A percentile compares a stretch with the other conserved stretches of the same genome.
Conservation (phyloP, 2,888 invertebrate genomes). For the Drepanosiphum platanoidis region DNA sequence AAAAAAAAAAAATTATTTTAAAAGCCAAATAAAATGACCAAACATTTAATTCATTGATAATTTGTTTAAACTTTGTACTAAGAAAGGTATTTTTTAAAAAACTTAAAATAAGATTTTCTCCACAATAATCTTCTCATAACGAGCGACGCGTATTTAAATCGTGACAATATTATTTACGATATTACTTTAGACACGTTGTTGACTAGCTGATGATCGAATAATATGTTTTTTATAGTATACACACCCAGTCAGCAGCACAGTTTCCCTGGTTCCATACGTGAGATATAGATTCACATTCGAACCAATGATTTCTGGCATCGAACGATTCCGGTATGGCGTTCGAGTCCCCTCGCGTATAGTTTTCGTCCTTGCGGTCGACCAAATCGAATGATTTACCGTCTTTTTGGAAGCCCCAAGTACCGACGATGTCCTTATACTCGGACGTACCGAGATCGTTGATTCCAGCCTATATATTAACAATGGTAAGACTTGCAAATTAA, state of each 20-base stretch:
- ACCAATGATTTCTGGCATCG: slow-evolving; percentile 83
- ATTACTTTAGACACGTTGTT: too few species aligned
- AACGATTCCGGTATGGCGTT: slow-evolving; percentile 68
- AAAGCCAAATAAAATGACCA: too few species aligned
- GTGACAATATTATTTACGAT: too few species aligned
- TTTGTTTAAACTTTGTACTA: too few species aligned
- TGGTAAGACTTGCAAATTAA: not conserved
- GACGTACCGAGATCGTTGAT: not conserved
- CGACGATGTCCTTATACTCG: not conserved
- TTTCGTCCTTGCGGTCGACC: slow-evolving; percentile 57
- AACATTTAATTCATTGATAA: too few species aligned
- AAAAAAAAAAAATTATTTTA: too few species aligned
- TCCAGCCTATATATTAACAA: not conserved
- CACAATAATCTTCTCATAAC: too few species aligned
- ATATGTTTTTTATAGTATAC: not conserved
- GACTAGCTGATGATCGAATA: too few species aligned
- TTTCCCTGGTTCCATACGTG: slow-evolving; percentile 88
- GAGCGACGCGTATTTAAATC: too few species aligned
- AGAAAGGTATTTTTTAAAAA: too few species aligned
- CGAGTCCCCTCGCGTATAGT: slow-evolving; percentile 73
- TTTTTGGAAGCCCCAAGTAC: slow-evolving; percentile 2
- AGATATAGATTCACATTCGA: slow-evolving; percentile 82
- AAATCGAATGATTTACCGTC: not conserved
- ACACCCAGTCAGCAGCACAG: slow-evolving; percentile 86
- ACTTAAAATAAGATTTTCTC: too few species aligned